These are phyloP conservation scores for Marmota flaviventris DNA, from an alignment of 2,113 vertebrate genomes.

Conservation along the genomic window DNA sequence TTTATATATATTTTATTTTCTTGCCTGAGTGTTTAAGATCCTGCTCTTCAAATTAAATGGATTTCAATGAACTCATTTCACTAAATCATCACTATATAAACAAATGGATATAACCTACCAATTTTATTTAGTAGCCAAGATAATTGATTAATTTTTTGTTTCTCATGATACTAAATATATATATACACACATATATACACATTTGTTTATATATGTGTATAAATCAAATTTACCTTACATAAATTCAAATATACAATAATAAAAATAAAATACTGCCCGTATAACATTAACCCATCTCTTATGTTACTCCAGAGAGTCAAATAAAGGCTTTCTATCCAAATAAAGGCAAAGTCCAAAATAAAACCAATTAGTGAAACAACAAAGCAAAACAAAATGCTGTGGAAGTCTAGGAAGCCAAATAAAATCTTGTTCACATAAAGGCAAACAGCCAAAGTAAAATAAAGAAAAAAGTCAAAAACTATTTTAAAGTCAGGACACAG, in stretches of 20 bases:
- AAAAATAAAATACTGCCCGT: neutral
- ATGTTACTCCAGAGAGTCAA: neutral
- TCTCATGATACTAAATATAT: too few relatives aligned
- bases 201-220: too few relatives aligned
- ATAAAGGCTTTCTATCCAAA: neutral
- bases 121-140: neutral
- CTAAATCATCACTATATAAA: neutral
- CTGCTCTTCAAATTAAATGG: neutral
- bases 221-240: constrained; percentile 23
- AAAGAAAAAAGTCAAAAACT: neutral
- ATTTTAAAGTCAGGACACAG: neutral
- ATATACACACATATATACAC: too few relatives aligned
- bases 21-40: neutral
- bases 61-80: constrained; percentile 13
- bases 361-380: neutral
- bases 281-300: neutral
- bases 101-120: neutral
- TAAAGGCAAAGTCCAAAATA: constrained; percentile 5
- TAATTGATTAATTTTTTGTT: neutral
- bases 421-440: constrained; percentile 20
- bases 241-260: neutral
- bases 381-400: neutral
- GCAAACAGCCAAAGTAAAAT: neutral
- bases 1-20: constrained; percentile 1
- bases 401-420: neutral